These are phyloP conservation scores for Zhengitettix transpicula DNA, from an alignment of 2,888 invertebrate species.

Conservation along the genomic window DNA sequence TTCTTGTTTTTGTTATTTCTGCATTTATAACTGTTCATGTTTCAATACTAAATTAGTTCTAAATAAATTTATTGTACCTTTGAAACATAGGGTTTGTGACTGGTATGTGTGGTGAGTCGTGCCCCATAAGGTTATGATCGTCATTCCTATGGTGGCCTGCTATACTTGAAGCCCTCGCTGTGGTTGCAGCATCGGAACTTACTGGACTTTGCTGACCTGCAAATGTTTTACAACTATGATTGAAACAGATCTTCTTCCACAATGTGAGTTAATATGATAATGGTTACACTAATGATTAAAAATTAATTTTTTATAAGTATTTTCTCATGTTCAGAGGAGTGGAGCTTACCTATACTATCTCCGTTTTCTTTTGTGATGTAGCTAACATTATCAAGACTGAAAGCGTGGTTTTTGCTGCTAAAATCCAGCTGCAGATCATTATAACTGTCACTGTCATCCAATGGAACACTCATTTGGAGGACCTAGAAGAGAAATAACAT, in stretches of 20 bases:
- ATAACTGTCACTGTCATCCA: slow-evolving; percentile 62
- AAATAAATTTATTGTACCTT: slow-evolving; percentile 24
- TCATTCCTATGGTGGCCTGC: slow-evolving; percentile 17
- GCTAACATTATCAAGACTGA: slow-evolving; percentile 74
- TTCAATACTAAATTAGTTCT: too few species aligned
- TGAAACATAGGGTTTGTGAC: slow-evolving; percentile 47
- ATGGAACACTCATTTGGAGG: slow-evolving; percentile 78
- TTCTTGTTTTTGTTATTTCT: too few species aligned
- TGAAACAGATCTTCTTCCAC: background rate
- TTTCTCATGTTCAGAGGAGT: background rate
- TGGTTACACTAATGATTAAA: too few species aligned
- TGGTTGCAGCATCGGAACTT: slow-evolving; percentile 68
- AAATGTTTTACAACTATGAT: background rate
- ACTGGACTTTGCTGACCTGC: slow-evolving; percentile 63
- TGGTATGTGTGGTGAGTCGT: slow-evolving; percentile 25
- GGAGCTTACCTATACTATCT: slow-evolving; percentile 27
- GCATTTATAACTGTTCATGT: too few species aligned
- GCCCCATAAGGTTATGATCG: slow-evolving; percentile 14
- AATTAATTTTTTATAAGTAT: too few species aligned
- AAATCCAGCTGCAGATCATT: slow-evolving; percentile 71
- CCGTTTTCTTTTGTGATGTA: slow-evolving; percentile 73
- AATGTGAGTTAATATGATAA: too few species aligned
- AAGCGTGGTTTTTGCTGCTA: slow-evolving; percentile 73
- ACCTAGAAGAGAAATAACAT: slow-evolving; percentile 32
- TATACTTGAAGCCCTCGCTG: slow-evolving; percentile 57